Evolutionary conservation across 2,113 vertebrate genomes (phyloP), one percentile per base, ranked within the genome.

Genomic region (Condylura cristata): DNA sequence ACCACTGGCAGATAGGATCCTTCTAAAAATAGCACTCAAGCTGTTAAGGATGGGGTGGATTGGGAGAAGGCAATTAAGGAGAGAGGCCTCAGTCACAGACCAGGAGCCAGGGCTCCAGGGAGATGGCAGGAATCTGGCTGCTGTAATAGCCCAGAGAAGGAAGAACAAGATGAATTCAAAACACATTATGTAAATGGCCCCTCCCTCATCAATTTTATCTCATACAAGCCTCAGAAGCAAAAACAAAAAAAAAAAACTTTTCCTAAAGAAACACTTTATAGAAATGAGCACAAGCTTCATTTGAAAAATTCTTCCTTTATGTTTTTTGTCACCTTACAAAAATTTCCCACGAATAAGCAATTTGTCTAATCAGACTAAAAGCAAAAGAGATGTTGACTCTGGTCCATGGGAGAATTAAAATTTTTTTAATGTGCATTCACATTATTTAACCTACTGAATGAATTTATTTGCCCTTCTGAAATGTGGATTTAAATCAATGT

Each of bases 401-500:
- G 30, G 9, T 11, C 53, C 26, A 46, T 0, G 12, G 39, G 2
- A 48, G 60, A 71, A 72, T 34, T 68, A 53, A 84, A 71, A 44
- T 12, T 39, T 68, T 68, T 68, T 51, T 37, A 83, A n/a, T 53
- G 2, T 26, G 14, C 4, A 3, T 80, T 89, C 41, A 78, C 11
- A n/a, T n/a, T n/a, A n/a, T n/a, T n/a, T n/a, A n/a, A n/a, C n/a
- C n/a, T n/a, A n/a, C n/a, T n/a, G n/a, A n/a, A n/a, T n/a, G n/a
- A n/a, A n/a, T n/a, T n/a, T n/a, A 37, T 89, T 86, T 71, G 89
- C 28, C 6, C 17, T 91, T 86, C n/a, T 86, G 28, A 48, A 93
- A 37, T 75, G 75, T 81, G 13, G 26, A 4, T 10, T 51, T 53
- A 39, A 92, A 71, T 86, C 14, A 22, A 20, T 66, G 16, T 48